Percentiles rank a stretch among this genome's conserved stretches.
phyloP scores from a whole-genome alignment of 2,113 vertebrate genomes.

The Vidua macroura region DNA sequence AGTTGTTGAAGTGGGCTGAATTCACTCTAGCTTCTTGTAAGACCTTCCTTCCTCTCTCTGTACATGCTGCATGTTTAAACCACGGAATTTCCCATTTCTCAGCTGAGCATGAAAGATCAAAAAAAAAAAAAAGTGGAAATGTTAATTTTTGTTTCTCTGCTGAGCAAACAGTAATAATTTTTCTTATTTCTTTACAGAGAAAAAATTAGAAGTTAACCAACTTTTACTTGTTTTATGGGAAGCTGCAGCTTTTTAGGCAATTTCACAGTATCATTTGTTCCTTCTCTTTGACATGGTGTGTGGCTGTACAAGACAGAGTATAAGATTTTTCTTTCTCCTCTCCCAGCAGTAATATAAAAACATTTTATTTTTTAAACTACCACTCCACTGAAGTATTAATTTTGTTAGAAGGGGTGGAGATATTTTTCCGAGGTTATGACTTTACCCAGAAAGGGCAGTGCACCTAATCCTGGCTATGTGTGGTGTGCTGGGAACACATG shows the following conservation, averaged over 20 bases:
- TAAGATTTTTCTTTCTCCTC: background rate
- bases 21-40: background rate
- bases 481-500: background rate
- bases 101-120: background rate
- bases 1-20: background rate
- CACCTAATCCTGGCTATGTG: background rate
- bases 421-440: background rate
- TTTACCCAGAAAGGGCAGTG: background rate
- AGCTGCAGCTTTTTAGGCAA: background rate
- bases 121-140: background rate
- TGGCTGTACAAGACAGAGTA: background rate
- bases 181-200: background rate
- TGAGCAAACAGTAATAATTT: background rate
- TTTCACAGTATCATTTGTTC: background rate
- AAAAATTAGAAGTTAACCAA: background rate
- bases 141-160: background rate
- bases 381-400: background rate
- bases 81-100: background rate
- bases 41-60: background rate
- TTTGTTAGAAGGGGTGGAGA: background rate
- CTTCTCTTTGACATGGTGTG: background rate
- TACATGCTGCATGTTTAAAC: background rate
- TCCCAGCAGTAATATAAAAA: background rate
- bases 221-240: background rate
- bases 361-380: background rate